Evolutionary conservation across 1,140 invertebrate species (phyloP).

Genomic region (Orius laevigatus): DNA sequence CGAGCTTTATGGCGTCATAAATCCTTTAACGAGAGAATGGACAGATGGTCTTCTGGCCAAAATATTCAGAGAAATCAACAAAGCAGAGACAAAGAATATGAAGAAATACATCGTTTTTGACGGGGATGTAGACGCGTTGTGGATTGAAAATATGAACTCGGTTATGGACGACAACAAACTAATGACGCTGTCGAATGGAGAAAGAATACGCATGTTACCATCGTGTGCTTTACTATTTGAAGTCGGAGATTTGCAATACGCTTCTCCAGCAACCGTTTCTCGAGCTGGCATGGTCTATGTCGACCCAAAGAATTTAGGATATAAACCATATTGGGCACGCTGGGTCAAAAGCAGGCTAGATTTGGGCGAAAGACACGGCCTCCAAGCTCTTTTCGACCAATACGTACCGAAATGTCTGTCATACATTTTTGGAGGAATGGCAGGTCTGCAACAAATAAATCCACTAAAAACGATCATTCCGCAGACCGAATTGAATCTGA

Average conservation of each 20-base stretch:
- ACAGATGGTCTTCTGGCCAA: slow-evolving; percentile 77
- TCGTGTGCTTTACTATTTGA: slow-evolving; percentile 79
- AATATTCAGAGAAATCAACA: slow-evolving; percentile 82
- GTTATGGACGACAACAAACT: slow-evolving; percentile 90
- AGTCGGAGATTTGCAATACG: slow-evolving; percentile 61
- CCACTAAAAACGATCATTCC: slow-evolving; percentile 66
- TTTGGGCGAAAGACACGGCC: slow-evolving; percentile 30
- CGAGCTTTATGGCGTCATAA: slow-evolving; percentile 77
- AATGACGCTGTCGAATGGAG: slow-evolving; percentile 76
- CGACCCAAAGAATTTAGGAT: slow-evolving; percentile 77
- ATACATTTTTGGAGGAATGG: slow-evolving; percentile 57
- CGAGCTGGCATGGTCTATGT: slow-evolving; percentile 87
- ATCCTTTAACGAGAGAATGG: slow-evolving; percentile 76
- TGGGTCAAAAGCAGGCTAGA: slow-evolving; percentile 35
- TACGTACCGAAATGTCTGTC: slow-evolving; percentile 52
- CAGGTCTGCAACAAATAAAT: slow-evolving; percentile 43
- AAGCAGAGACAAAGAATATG: slow-evolving; percentile 45
- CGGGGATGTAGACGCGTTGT: slow-evolving; percentile 81
- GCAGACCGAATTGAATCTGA: slow-evolving; percentile 70
- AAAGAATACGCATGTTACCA: slow-evolving; percentile 64
- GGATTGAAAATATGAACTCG: slow-evolving; percentile 94
- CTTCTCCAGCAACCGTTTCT: slow-evolving; percentile 80
- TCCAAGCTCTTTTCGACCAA: slow-evolving; percentile 47
- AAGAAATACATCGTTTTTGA: slow-evolving; percentile 75
- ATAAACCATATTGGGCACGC: slow-evolving; percentile 65